phyloP scores from a whole-genome alignment of 2,113 vertebrate species.

The Charina bottae region DNA sequence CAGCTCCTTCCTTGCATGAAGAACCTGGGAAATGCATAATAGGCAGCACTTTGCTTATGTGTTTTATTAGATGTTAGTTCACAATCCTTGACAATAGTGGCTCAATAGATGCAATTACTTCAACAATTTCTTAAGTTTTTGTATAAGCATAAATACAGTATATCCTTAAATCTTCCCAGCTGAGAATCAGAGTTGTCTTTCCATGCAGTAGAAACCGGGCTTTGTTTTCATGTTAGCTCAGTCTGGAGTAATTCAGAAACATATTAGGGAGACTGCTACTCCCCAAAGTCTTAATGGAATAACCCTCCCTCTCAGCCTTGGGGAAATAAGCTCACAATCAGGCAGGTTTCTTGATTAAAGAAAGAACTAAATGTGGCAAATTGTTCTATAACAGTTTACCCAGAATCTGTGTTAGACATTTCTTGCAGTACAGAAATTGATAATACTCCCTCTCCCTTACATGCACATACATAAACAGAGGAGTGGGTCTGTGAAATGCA shows the following conservation, averaged over 20 bases:
- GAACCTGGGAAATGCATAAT: conserved; percentile 62
- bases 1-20: conserved; percentile 45
- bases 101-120: conserved; percentile 81
- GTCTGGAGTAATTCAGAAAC: conserved; percentile 90
- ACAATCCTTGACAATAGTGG: conserved; percentile 68
- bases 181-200: conserved; percentile 77
- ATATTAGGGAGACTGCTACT: conserved; percentile 89
- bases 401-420: conserved; percentile 82
- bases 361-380: conserved; percentile 85
- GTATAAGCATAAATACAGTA: conserved; percentile 83
- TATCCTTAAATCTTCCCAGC: conserved; percentile 85
- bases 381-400: conserved; percentile 84
- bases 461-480: conserved; percentile 70
- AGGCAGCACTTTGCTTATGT: conserved; percentile 63
- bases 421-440: conserved; percentile 83
- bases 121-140: conserved; percentile 80
- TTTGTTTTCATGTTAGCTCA: conserved; percentile 87
- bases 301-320: conserved; percentile 84
- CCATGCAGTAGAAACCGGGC: conserved; percentile 74
- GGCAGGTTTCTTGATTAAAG: conserved; percentile 84
- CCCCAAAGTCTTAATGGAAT: conserved; percentile 86
- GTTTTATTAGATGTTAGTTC: conserved; percentile 78
- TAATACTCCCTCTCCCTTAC: conserved; percentile 38
- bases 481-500: conserved; percentile 62
- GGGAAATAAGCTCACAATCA: conserved; percentile 86